Evolutionary conservation across 2,797 vertebrate genomes (phyloP).

Genomic region (Micropoecilia bifurca): DNA sequence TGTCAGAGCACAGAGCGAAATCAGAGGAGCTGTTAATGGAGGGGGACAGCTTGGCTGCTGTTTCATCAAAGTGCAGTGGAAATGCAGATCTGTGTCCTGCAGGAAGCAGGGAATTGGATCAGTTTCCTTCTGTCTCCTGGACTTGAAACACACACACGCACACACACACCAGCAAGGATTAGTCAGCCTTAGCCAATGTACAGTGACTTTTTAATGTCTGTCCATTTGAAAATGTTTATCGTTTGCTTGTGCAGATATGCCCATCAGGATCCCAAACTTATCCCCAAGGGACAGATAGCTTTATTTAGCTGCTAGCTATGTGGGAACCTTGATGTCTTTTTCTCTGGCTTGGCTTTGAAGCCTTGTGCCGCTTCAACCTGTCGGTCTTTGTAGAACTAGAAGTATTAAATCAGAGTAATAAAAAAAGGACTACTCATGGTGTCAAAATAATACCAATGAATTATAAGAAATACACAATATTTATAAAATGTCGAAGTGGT

Average conservation of each 20-base stretch:
- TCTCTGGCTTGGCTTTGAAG: constrained; percentile 21
- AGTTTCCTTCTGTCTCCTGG: constrained; percentile 65
- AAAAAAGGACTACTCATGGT: neutral
- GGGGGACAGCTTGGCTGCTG: constrained; percentile 74
- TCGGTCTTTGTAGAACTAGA: constrained; percentile 1
- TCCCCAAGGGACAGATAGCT: constrained; percentile 34
- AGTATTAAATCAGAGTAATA: neutral
- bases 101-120: constrained; percentile 70
- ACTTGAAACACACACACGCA: constrained; percentile 49
- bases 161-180: constrained; percentile 45
- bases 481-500: neutral
- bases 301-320: constrained; percentile 43
- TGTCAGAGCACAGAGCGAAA: constrained; percentile 68
- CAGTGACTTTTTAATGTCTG: constrained; percentile 49
- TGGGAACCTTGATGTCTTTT: constrained; percentile 13
- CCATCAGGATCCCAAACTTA: constrained; percentile 34
- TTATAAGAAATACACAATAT: constrained; percentile 5
- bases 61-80: constrained; percentile 75
- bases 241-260: constrained; percentile 35
- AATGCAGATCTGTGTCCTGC: constrained; percentile 75
- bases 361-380: constrained; percentile 16
- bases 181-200: constrained; percentile 54
- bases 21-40: constrained; percentile 77
- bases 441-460: neutral
- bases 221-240: constrained; percentile 57